Evolutionary conservation across 2,797 vertebrate genomes (phyloP), one percentile per base, ranked within the genome.

Genomic region (Peromyscus melanophrys): DNA sequence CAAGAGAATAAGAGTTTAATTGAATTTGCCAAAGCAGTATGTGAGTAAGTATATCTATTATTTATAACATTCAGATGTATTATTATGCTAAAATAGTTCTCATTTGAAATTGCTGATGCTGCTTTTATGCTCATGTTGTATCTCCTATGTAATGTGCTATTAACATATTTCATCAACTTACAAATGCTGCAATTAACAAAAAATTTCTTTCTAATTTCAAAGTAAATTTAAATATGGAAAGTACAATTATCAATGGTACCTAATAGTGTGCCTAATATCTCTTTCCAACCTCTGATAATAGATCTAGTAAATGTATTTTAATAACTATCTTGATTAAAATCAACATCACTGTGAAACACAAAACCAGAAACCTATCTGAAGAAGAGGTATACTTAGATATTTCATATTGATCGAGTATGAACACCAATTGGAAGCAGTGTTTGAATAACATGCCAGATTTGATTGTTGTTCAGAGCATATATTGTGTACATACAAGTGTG

Each of bases 21-120:
- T 97, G 92, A 96, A 98, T 98, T 98, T 98, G 98, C 98, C 98
- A 99, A 98, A 98, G 97, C 95, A 97, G 95, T 97, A 96, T 97
- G 97, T 55, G 55, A 55, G 55, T 97, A 12, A 67, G 83, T 97
- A 88, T 96, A 97, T 92, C 46, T 98, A 98, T 95, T 83, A 98
- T 98, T 98, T 92, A 96, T 55, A 97, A 96, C 95, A 97, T 96
- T 97, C 84, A 96, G 92, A 96, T 93, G 92, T 97, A 93, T 94
- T 86, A 96, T 92, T 93, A 84, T 9, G 61, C 46, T 97, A 31
- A 88, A 34, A 52, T 92, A 65, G 59, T 96, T 95, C 11, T 96
- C 81, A 94, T 97, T 37, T 94, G 90, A 96, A 97, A 93, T 95
- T 96, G 37, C 76, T 94, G 81, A 29, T 89, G 82, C n/a, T 89